phyloP scores from a whole-genome alignment of 2,888 invertebrate species.

The Lissonota sp. region DNA sequence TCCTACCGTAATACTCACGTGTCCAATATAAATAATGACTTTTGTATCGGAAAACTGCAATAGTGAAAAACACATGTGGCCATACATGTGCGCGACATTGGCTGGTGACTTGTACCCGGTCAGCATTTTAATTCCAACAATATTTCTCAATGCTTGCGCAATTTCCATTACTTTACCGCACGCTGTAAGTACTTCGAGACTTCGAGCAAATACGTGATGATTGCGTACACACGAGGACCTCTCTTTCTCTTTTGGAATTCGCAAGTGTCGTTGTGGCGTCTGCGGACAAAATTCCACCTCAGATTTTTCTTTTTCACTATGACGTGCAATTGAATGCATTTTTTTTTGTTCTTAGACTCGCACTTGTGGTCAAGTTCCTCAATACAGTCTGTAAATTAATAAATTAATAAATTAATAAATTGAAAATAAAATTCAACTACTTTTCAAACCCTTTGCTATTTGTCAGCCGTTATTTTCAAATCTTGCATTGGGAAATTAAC shows the following conservation, averaged over 20 bases:
- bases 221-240: constrained; percentile 18
- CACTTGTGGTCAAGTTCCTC: too few species aligned
- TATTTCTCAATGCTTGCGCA: constrained; percentile 71
- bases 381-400: too few species aligned
- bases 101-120: constrained; percentile 64
- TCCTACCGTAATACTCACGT: not conserved
- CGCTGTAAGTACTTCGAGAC: constrained; percentile 24
- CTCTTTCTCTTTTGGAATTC: not conserved
- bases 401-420: too few species aligned
- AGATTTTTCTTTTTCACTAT: not conserved
- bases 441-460: too few species aligned
- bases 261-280: constrained; percentile 3
- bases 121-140: constrained; percentile 70
- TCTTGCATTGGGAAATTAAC: too few species aligned
- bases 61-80: constrained; percentile 2
- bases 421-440: too few species aligned
- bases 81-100: constrained; percentile 59
- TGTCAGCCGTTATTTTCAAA: too few species aligned
- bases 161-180: constrained; percentile 63
- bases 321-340: not conserved
- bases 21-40: not conserved
- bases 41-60: not conserved
- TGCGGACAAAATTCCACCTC: constrained; percentile 10
- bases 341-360: not conserved
- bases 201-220: constrained; percentile 10